Evolutionary conservation across 2,113 vertebrate genomes (phyloP).

Genomic region (Centrocercus urophasianus): DNA sequence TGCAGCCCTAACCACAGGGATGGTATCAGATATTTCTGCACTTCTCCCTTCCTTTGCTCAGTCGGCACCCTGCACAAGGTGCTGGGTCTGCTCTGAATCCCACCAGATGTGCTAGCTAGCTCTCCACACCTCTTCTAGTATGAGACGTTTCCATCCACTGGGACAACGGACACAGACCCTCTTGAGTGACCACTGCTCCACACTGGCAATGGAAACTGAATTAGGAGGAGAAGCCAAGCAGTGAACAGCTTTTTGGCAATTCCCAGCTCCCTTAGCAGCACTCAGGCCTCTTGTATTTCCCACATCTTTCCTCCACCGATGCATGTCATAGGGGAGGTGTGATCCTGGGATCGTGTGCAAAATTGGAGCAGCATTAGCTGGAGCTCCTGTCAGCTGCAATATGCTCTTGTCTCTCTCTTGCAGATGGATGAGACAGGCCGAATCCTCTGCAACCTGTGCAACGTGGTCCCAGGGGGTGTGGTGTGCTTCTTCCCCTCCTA

Average conservation of each 20-base stretch:
- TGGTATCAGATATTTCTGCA: background rate
- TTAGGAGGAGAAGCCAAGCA: background rate
- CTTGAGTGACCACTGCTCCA: background rate
- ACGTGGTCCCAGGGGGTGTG: conserved; percentile 88
- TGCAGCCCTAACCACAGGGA: background rate
- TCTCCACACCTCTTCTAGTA: background rate
- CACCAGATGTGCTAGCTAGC: background rate
- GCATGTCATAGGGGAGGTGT: background rate
- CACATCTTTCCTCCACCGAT: background rate
- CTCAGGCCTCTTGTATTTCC: background rate
- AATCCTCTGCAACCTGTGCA: conserved; percentile 91
- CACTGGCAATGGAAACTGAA: background rate
- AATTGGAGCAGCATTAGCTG: background rate
- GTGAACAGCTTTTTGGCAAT: background rate
- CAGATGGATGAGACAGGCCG: conserved; percentile 93
- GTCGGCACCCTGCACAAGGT: background rate
- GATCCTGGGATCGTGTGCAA: background rate
- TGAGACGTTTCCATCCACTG: background rate
- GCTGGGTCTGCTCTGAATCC: background rate
- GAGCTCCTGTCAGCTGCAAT: background rate
- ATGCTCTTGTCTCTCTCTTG: background rate
- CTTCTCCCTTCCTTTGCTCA: background rate
- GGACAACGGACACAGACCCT: background rate
- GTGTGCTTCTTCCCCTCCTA: conserved; percentile 98
- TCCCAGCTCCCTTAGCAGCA: background rate